A percentile compares a stretch with the other conserved stretches of the same genome.
Evolutionary conservation across 2,797 vertebrate genomes (phyloP).

Genomic region (Myotis vivesi): DNA sequence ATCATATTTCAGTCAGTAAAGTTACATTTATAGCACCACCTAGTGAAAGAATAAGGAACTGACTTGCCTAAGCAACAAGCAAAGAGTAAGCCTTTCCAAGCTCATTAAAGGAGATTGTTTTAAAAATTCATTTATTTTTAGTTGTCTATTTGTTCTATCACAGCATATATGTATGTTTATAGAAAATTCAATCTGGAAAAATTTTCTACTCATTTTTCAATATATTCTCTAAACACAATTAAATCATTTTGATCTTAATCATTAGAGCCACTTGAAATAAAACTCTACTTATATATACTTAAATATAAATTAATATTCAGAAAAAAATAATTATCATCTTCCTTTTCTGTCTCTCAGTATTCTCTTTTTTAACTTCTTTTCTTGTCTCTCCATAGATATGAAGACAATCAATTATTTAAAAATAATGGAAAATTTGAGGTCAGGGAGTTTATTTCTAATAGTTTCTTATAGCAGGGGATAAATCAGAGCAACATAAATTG

Average conservation of each 20-base stretch:
- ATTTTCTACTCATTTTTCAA: slow-evolving; percentile 2
- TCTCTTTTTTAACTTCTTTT: neutral
- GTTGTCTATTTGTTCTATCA: neutral
- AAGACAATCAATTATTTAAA: neutral
- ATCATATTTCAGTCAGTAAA: neutral
- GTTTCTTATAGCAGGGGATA: neutral
- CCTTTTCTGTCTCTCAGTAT: neutral
- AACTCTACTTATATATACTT: neutral
- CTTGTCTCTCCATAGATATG: neutral
- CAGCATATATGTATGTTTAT: neutral
- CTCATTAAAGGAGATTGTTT: neutral
- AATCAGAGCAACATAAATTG: neutral
- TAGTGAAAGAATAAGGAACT: slow-evolving; percentile 52
- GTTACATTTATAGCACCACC: slow-evolving; percentile 49
- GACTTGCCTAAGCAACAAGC: neutral
- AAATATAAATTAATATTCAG: neutral
- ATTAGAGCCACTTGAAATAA: neutral
- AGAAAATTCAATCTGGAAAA: neutral
- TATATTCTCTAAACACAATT: neutral
- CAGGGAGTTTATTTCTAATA: slow-evolving; percentile 8
- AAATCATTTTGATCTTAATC: slow-evolving; percentile 25
- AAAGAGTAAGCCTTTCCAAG: neutral
- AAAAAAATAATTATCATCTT: neutral
- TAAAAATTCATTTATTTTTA: neutral
- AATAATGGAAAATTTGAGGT: neutral